A percentile compares a stretch with the other conserved stretches of the same genome.
Evolutionary conservation across 1,140 invertebrate species (phyloP).

Genomic region (Papilio polytes): DNA sequence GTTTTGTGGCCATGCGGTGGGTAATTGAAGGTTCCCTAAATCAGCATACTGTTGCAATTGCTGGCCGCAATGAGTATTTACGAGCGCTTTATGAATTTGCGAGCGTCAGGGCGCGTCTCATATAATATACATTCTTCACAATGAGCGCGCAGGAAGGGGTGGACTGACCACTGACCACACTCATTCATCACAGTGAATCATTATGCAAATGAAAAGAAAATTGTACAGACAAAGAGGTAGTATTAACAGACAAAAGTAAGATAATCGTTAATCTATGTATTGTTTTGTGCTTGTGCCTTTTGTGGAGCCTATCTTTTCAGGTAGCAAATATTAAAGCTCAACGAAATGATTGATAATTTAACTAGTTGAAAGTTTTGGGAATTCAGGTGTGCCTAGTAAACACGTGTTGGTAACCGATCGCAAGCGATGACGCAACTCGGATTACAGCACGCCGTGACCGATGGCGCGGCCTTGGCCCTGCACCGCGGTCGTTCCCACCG

Average conservation of each 20-base stretch:
- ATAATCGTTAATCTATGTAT: background rate
- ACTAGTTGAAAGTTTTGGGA: background rate
- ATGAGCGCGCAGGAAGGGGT: conserved; percentile 48
- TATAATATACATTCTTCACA: conserved; percentile 76
- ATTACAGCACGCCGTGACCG: background rate
- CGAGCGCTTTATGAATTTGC: conserved; percentile 73
- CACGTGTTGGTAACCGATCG: background rate
- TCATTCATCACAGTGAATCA: conserved; percentile 39
- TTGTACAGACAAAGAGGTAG: background rate
- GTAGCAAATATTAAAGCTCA: no score
- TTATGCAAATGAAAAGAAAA: background rate
- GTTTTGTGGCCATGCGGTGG: background rate
- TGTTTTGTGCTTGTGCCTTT: no score
- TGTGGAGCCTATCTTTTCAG: no score
- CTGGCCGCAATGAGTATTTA: conserved; percentile 65
- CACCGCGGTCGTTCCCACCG: background rate
- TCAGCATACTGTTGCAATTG: conserved; percentile 49
- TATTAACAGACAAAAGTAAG: background rate
- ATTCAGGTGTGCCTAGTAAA: background rate
- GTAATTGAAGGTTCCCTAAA: conserved; percentile 34
- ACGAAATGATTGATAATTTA: background rate
- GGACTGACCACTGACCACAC: conserved; percentile 39
- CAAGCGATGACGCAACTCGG: background rate
- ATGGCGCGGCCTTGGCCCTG: conserved; percentile 11
- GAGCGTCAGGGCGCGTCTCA: conserved; percentile 58